Conservation (phyloP, 2,888 invertebrate genomes). For the Digitonthophagus gazella region DNA sequence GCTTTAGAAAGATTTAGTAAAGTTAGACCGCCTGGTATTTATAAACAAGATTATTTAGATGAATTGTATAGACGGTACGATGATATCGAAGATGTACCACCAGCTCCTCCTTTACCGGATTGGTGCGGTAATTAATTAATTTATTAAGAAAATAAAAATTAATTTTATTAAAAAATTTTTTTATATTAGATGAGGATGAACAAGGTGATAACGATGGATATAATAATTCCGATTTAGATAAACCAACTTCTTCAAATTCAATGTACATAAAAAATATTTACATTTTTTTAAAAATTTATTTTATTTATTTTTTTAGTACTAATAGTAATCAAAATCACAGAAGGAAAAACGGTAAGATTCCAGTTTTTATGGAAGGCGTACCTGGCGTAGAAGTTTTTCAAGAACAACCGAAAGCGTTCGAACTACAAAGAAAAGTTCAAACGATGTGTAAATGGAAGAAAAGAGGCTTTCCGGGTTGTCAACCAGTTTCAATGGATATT, state of each 20-base stretch:
- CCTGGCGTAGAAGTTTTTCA: conserved; percentile 72
- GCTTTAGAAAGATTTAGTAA: conserved; percentile 76
- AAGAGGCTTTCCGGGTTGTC: conserved; percentile 91
- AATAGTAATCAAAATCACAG: conserved; percentile 22
- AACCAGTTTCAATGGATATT: conserved; percentile 95
- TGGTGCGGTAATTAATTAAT: conserved; percentile 71
- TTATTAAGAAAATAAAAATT: conserved; percentile 2
- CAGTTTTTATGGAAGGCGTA: conserved; percentile 85
- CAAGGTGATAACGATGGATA: conserved; percentile 33
- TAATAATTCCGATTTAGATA: not conserved
- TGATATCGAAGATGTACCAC: conserved; percentile 66
- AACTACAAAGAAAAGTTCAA: conserved; percentile 74
- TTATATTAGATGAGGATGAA: conserved; percentile 47
- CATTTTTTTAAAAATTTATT: not conserved
- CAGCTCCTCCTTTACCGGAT: conserved; percentile 76
- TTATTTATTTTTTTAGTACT: conserved; percentile 1
- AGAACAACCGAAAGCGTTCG: conserved; percentile 55
- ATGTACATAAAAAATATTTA: not conserved
- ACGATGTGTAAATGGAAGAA: conserved; percentile 76
- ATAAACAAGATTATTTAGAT: conserved; percentile 91
- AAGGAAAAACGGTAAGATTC: conserved; percentile 23
- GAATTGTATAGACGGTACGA: conserved; percentile 84
- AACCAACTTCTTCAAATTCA: not conserved
- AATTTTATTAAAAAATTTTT: conserved; percentile 21
- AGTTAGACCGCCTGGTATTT: conserved; percentile 90